Conservation (phyloP, 2,113 vertebrate species). For the Phainopepla nitens region DNA sequence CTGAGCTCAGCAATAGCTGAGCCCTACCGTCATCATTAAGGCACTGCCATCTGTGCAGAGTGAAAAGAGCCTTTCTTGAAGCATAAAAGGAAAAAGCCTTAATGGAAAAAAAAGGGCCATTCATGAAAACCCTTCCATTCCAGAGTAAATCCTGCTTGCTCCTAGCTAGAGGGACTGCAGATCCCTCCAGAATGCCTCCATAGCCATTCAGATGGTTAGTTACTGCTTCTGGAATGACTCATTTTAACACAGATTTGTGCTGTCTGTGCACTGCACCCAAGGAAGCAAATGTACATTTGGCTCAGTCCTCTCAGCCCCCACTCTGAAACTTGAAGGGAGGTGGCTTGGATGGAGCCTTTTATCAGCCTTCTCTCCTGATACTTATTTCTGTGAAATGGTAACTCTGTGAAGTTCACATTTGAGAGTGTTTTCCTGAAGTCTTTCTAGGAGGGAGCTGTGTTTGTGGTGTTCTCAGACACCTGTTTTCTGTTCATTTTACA, state of each 20-base stretch:
- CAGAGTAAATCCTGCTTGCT: neutral
- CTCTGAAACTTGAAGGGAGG: neutral
- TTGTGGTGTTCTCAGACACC: neutral
- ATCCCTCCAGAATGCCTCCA: neutral
- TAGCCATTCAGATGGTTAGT: neutral
- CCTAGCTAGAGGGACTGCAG: neutral
- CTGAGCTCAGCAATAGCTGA: conserved; percentile 30
- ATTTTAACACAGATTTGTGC: neutral
- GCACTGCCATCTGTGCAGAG: conserved; percentile 4
- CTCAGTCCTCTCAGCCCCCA: neutral
- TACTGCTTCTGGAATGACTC: neutral
- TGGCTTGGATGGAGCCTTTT: neutral
- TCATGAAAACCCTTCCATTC: conserved; percentile 2
- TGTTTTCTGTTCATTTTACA: neutral
- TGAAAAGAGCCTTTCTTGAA: neutral
- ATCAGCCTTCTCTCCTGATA: neutral
- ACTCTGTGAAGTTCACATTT: neutral
- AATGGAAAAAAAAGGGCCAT: conserved; percentile 7
- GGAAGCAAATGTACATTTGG: neutral
- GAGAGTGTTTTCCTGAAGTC: neutral
- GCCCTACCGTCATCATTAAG: neutral
- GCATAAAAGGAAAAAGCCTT: neutral
- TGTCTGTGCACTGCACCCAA: neutral
- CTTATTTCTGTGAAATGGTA: neutral
- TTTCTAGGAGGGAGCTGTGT: neutral